Evolutionary conservation across 2,113 vertebrate genomes (phyloP), one percentile per base, ranked within the genome.

Genomic region (Ochotona curzoniae): DNA sequence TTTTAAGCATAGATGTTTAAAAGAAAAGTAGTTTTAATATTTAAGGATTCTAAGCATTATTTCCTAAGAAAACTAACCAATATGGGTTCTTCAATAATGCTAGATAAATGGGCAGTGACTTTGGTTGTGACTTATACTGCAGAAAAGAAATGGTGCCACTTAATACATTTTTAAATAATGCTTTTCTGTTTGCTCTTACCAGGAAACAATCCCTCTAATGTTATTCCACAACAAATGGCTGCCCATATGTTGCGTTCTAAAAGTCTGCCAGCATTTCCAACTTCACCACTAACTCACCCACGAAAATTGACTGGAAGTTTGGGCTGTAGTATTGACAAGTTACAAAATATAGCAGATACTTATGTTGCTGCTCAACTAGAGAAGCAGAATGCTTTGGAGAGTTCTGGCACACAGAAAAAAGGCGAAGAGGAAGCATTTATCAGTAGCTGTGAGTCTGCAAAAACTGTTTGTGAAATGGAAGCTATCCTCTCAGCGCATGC

Each of bases 371-470:
- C 97, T 23, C 94, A 93, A 13, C 97, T 97, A 82, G 97, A 97
- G 90, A 97, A 97, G 89, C 66, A 0, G 57, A 93, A n/a, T 51
- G 92, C 91, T 81, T 87, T 97, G n/a, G 97, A 96, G 94, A 99
- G 97, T 94, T 98, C 98, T 0, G 98, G 98, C 91, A 98, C 98
- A 0, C 71, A 99, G 7, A 98, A 97, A 95, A 98, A 96, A 94
- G 96, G 84, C 23, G 97, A 97, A 51, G 98, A 99, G 9, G 99
- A 99, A 18, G 96, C 96, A 38, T 98, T 99, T 13, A 79, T 99
- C 81, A 99, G 99, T 97, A 99, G 99, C 93, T 99, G 99, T 82
- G 99, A 99, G 79, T 99, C 99, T 26, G 99, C 99, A 91, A 99
- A 99, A 97, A 98, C 98, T 0, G 96, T 99, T 47, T 99, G 99